Percentiles rank a stretch among this genome's conserved stretches.
phyloP scores from a whole-genome alignment of 2,888 invertebrate species.

The Ariolimax columbianus region DNA sequence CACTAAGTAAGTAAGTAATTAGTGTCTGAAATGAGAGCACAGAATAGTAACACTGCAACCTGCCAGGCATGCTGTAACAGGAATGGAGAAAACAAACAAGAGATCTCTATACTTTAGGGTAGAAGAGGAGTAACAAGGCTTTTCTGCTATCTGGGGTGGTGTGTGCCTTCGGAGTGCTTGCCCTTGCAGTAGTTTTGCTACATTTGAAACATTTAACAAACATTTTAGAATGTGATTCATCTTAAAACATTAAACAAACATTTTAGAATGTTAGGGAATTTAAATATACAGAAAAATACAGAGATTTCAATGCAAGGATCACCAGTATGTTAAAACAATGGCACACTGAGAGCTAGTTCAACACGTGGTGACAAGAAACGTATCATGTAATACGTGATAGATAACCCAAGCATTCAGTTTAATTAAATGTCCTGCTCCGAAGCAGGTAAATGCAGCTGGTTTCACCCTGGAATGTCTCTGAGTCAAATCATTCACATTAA shows the following conservation, averaged over 20 bases:
- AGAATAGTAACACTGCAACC: too few relatives aligned
- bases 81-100: too few relatives aligned
- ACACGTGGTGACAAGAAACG: neutral
- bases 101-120: too few relatives aligned
- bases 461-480: conserved; percentile 16
- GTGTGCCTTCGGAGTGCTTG: neutral
- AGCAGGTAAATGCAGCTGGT: neutral
- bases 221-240: neutral
- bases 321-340: neutral
- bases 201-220: neutral
- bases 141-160: too few relatives aligned
- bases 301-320: neutral
- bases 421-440: neutral
- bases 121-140: too few relatives aligned
- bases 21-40: too few relatives aligned
- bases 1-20: too few relatives aligned
- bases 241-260: neutral
- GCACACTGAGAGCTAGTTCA: neutral
- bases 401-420: neutral
- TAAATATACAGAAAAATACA: neutral
- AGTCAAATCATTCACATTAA: neutral
- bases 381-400: neutral
- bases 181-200: neutral
- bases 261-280: neutral
- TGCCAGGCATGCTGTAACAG: too few relatives aligned